These are phyloP conservation scores for Cerceris ruficornis DNA, from an alignment of 2,888 invertebrate genomes.

Conservation along the genomic window DNA sequence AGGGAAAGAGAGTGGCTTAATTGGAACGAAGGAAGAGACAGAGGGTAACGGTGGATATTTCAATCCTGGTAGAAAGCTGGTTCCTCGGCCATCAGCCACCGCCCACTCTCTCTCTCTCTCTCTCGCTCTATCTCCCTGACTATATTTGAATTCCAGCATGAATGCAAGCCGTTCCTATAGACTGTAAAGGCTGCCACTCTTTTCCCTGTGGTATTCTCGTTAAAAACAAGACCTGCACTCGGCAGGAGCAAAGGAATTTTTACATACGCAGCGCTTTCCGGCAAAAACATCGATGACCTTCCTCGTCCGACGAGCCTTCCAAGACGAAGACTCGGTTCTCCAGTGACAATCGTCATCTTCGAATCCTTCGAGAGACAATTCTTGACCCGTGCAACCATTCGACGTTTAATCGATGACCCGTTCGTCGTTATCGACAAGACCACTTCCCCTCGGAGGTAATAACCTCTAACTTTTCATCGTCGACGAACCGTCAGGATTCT, in stretches of 20 bases:
- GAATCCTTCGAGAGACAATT: too few relatives aligned
- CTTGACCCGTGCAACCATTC: too few relatives aligned
- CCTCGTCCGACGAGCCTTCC: too few relatives aligned
- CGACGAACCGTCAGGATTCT: slow-evolving; percentile 36
- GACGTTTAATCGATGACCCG: neutral
- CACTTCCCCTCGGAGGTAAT: neutral
- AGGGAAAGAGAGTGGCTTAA: too few relatives aligned
- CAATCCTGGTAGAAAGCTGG: slow-evolving; percentile 12
- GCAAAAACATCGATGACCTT: too few relatives aligned
- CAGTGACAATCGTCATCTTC: too few relatives aligned
- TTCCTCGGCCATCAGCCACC: neutral
- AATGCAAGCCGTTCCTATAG: slow-evolving; percentile 2
- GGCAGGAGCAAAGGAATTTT: too few relatives aligned
- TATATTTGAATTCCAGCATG: slow-evolving; percentile 32
- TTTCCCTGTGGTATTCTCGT: neutral
- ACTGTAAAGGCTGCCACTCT: slow-evolving; percentile 1
- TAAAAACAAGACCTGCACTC: neutral
- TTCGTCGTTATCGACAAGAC: neutral
- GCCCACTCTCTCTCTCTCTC: slow-evolving; percentile 5
- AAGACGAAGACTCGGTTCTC: too few relatives aligned
- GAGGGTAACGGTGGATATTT: slow-evolving; percentile 11
- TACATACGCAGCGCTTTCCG: too few relatives aligned
- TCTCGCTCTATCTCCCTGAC: slow-evolving; percentile 5
- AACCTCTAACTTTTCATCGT: slow-evolving; percentile 28
- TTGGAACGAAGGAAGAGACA: neutral